These are phyloP conservation scores for Dolichotis patagonum DNA, from an alignment of 2,113 vertebrate genomes.

Conservation along the genomic window DNA sequence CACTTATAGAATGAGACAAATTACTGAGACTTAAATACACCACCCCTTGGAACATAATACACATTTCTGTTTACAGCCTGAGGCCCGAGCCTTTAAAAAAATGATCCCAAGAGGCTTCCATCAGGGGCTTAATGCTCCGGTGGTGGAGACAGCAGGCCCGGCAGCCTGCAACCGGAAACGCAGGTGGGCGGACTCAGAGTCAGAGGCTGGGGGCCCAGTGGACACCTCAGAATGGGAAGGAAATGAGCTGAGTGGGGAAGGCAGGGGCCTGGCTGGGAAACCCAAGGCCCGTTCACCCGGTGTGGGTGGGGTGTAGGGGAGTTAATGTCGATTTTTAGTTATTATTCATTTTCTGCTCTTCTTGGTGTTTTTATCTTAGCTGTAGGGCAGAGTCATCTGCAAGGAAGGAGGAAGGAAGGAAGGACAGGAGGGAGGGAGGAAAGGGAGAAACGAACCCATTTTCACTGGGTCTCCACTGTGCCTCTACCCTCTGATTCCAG, in stretches of 20 bases:
- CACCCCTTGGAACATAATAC: not conserved
- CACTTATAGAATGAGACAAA: conserved; percentile 19
- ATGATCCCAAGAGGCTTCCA: not conserved
- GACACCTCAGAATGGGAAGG: not conserved
- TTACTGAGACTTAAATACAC: conserved; percentile 53
- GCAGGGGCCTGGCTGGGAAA: not conserved
- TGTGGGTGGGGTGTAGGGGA: fast-evolving
- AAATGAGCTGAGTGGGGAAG: not conserved
- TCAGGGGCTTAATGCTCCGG: fast-evolving
- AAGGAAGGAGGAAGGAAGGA: not conserved
- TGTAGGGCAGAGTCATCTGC: not conserved
- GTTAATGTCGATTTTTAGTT: not conserved
- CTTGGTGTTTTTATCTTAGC: not conserved
- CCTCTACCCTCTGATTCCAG: not conserved
- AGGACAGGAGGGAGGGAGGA: not conserved
- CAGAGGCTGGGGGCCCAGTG: not conserved
- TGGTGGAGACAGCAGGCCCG: not conserved
- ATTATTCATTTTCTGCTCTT: not conserved
- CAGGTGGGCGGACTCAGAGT: not conserved
- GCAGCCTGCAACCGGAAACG: not conserved
- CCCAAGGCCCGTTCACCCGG: not conserved
- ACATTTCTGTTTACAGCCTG: not conserved
- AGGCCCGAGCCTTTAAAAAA: not conserved
- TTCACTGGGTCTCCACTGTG: not conserved
- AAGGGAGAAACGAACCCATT: not conserved